phyloP scores from a whole-genome alignment of 1,140 invertebrate species.

The Drosophila kikkawai region DNA sequence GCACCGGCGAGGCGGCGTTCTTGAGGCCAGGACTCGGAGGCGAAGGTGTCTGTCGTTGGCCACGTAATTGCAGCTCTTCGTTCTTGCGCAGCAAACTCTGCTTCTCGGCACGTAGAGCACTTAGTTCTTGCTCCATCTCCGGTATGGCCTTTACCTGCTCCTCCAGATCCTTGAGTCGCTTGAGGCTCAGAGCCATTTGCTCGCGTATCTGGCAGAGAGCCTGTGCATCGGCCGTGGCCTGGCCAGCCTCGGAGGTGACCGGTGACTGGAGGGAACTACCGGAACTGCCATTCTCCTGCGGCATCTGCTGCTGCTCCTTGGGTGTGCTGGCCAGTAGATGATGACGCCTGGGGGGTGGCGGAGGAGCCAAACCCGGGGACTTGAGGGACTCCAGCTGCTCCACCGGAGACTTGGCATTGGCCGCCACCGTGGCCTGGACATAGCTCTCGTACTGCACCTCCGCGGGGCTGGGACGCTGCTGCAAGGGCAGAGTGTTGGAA shows the following conservation, averaged over 20 bases:
- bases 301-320: constrained; percentile 20
- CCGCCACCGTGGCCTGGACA: constrained; percentile 79
- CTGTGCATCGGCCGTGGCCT: constrained; percentile 64
- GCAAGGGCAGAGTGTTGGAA: constrained; percentile 70
- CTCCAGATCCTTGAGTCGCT: constrained; percentile 92
- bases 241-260: constrained; percentile 54
- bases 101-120: constrained; percentile 91
- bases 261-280: constrained; percentile 60
- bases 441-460: constrained; percentile 83
- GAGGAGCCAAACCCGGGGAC: constrained; percentile 46
- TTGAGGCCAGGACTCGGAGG: constrained; percentile 72
- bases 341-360: constrained; percentile 72
- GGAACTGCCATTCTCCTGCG: constrained; percentile 42
- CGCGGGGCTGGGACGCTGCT: constrained; percentile 74
- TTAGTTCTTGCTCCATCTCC: constrained; percentile 91
- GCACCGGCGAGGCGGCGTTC: constrained; percentile 60
- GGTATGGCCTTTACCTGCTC: constrained; percentile 94
- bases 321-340: constrained; percentile 37
- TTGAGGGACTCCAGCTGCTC: constrained; percentile 61
- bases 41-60: constrained; percentile 78
- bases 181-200: constrained; percentile 90
- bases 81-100: constrained; percentile 87
- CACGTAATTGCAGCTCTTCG: constrained; percentile 81
- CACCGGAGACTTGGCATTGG: constrained; percentile 81
- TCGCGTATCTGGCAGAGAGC: constrained; percentile 78